Percentiles rank a stretch among this genome's conserved stretches.
Evolutionary conservation across 2,113 vertebrate genomes (phyloP).

Genomic region (Pygoscelis antarcticus): DNA sequence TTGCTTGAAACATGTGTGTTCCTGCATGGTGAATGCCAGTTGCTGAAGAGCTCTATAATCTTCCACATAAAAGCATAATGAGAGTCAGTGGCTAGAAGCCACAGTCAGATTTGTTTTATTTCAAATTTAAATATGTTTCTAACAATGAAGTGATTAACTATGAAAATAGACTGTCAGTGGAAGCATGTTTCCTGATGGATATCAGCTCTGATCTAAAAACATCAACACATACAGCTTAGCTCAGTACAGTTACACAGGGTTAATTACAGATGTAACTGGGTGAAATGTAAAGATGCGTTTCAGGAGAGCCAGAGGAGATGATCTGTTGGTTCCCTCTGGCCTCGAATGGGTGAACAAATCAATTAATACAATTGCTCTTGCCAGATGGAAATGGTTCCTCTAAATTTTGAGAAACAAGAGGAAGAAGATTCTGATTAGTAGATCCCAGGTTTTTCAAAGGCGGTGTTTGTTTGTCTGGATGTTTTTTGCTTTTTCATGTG

Average conservation of each 20-base stretch:
- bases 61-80: neutral
- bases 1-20: neutral
- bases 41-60: neutral
- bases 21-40: neutral
- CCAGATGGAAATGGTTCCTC: neutral
- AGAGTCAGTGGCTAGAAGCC: neutral
- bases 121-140: neutral
- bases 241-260: neutral
- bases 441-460: neutral
- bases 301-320: neutral
- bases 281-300: neutral
- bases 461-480: neutral
- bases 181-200: neutral
- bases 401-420: neutral
- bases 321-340: neutral
- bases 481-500: neutral
- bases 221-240: neutral
- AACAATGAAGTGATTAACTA: conserved; percentile 1
- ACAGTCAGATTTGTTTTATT: neutral
- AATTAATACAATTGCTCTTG: neutral
- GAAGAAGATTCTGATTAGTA: neutral
- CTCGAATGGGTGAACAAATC: neutral
- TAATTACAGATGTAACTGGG: neutral
- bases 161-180: neutral
- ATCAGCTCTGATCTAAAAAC: neutral